phyloP scores from a whole-genome alignment of 2,888 invertebrate genomes.

The Drosophila longiperda region DNA sequence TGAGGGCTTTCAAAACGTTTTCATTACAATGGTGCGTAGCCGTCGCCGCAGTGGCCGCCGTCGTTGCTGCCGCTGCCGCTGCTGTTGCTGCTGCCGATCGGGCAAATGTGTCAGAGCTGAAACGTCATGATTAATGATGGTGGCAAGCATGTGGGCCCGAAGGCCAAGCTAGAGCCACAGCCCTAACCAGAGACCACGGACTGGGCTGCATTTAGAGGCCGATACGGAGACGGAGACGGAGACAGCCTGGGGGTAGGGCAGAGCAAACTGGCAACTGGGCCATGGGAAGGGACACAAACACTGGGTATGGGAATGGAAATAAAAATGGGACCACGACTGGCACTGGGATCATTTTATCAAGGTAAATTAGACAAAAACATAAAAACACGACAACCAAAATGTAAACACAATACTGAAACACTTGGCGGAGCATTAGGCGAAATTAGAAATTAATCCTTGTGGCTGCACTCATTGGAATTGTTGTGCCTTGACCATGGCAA shows the following conservation, averaged over 20 bases:
- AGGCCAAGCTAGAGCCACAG: constrained; percentile 51
- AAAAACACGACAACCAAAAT: constrained; percentile 59
- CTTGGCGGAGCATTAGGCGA: constrained; percentile 69
- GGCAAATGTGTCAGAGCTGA: constrained; percentile 83
- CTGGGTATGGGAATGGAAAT: constrained; percentile 33
- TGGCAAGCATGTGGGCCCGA: constrained; percentile 82
- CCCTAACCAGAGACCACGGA: constrained; percentile 29
- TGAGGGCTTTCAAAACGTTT: constrained; percentile 73
- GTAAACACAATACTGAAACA: constrained; percentile 45
- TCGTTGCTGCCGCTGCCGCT: constrained; percentile 63
- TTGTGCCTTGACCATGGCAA: constrained; percentile 58
- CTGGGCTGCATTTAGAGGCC: constrained; percentile 50
- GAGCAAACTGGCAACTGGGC: constrained; percentile 51
- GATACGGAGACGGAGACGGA: constrained; percentile 36
- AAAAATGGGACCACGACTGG: constrained; percentile 18
- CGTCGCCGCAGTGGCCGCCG: constrained; percentile 37
- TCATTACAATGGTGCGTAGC: constrained; percentile 74
- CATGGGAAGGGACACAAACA: constrained; percentile 59
- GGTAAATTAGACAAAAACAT: constrained; percentile 78
- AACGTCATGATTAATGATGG: constrained; percentile 85
- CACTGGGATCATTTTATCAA: constrained; percentile 73
- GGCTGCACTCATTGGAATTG: constrained; percentile 40
- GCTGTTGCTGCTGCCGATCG: constrained; percentile 77
- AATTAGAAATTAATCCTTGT: constrained; percentile 82
- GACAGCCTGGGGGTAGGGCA: constrained; percentile 67